Base-by-base conservation (phyloP, 2,797 vertebrate species). In the Myotis myotis region DNA sequence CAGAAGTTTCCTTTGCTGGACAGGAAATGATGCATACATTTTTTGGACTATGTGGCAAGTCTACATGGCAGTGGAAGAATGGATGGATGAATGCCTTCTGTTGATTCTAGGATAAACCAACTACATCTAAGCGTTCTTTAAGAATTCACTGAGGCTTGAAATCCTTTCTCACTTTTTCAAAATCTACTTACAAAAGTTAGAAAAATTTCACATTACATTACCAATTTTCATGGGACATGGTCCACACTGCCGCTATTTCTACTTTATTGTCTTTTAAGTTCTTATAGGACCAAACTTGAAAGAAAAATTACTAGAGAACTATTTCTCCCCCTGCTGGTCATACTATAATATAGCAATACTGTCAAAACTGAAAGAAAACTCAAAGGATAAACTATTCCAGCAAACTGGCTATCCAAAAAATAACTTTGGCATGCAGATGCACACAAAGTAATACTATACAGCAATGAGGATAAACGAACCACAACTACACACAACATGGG, bases 311-410 rank as follows among this genome's bases (percentile, higher is more conserved):
- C 51, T 94, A 82, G 74, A 47, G 68, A 83, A 55, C 87, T 55
- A 87, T 80, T 94, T 53, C 96, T 76, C 97, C 97, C 93, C 74
- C 97, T 97, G 64, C 94, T 96, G 97, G 96, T 49, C 87, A 71
- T 6, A 44, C 75, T 47, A 12, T 30, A 47, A 25, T 38, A 94
- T 28, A 86, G 75, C 80, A 76, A 62, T 15, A 90, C 3, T 25
- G 7, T 66, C 66, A 94, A 83, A 93, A 57, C 41, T 53, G 55
- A 51, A 85, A 57, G 38, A 13, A 49, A 88, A 92, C 49, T 80
- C 33, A 60, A 66, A 76, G 17, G 44, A 15, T 33, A 71, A 84
- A 88, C 33, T 22, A 79, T 90, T 89, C 22, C 33, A 68, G 72
- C 30, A 82, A 88, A 83, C 8, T 12, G 22, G 38, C n/a, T 62